Conservation (phyloP, 1,140 invertebrate species). For the Drosophila ironensis region DNA sequence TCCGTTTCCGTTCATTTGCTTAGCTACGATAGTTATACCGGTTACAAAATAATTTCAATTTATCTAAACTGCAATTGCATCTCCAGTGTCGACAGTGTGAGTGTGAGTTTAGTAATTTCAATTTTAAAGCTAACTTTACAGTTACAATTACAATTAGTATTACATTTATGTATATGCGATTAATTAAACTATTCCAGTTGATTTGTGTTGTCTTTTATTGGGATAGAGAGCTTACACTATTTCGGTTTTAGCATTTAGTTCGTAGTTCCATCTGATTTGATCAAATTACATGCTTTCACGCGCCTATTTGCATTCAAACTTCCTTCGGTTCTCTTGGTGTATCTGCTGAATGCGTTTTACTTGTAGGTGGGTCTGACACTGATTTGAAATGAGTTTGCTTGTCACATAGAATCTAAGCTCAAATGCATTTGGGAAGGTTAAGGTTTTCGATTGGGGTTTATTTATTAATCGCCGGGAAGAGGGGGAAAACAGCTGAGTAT, state of each 20-base stretch:
- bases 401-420: constrained; percentile 26
- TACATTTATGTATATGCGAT: constrained; percentile 25
- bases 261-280: constrained; percentile 61
- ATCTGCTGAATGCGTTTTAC: constrained; percentile 56
- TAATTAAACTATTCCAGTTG: constrained; percentile 57
- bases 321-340: constrained; percentile 48
- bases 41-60: constrained; percentile 74
- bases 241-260: constrained; percentile 36
- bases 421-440: constrained; percentile 28
- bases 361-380: constrained; percentile 48
- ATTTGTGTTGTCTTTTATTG: constrained; percentile 18
- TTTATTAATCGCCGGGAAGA: too few species aligned
- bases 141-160: constrained; percentile 52
- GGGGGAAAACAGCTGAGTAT: constrained; percentile 34
- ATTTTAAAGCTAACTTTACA: constrained; percentile 61
- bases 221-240: constrained; percentile 22
- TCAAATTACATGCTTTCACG: constrained; percentile 57
- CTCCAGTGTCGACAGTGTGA: constrained; percentile 5
- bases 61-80: constrained; percentile 70
- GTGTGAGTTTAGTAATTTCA: constrained; percentile 19
- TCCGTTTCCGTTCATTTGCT: constrained; percentile 54
- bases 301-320: constrained; percentile 32
- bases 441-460: not conserved
- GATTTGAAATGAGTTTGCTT: constrained; percentile 32
- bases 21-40: constrained; percentile 60